These are phyloP conservation scores for Lithophane semibrunnea DNA, from an alignment of 2,888 invertebrate species.

Conservation along the genomic window DNA sequence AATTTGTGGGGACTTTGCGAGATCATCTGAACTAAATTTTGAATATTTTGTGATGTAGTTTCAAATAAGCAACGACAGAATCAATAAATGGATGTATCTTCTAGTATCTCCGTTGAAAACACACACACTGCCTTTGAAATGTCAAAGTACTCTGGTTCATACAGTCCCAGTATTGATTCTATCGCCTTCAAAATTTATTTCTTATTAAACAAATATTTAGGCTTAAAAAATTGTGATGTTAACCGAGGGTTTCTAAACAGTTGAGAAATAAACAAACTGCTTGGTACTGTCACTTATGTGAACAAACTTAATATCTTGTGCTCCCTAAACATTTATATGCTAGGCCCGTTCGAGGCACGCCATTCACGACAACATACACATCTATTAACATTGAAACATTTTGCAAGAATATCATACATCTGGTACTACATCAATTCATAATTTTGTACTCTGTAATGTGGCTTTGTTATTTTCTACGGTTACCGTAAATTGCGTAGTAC, in stretches of 20 bases:
- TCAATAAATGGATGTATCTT: slow-evolving; percentile 14
- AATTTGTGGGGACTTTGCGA: slow-evolving; percentile 51
- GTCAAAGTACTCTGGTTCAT: not conserved
- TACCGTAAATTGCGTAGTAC: slow-evolving; percentile 57
- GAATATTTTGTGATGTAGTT: slow-evolving; percentile 13
- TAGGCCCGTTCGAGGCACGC: slow-evolving; percentile 56
- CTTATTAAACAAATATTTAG: slow-evolving; percentile 41
- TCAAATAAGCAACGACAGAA: slow-evolving; percentile 19
- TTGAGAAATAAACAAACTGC: slow-evolving; percentile 49
- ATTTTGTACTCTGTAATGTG: slow-evolving; percentile 67
- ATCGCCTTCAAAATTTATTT: slow-evolving; percentile 27
- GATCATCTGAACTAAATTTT: slow-evolving; percentile 63
- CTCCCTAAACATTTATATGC: slow-evolving; percentile 61
- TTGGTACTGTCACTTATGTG: slow-evolving; percentile 51
- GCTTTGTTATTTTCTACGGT: slow-evolving; percentile 52
- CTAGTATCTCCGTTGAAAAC: not conserved
- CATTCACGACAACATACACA: slow-evolving; percentile 64
- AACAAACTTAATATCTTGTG: slow-evolving; percentile 68
- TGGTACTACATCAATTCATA: slow-evolving; percentile 66
- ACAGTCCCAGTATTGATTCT: slow-evolving; percentile 4
- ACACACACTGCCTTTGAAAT: not conserved
- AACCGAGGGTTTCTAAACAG: slow-evolving; percentile 27
- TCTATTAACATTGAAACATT: slow-evolving; percentile 65
- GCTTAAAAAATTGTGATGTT: slow-evolving; percentile 27
- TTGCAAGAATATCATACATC: slow-evolving; percentile 57